Percentiles rank a stretch among this genome's conserved stretches.
phyloP scores from a whole-genome alignment of 2,113 vertebrate genomes.

The Galemys pyrenaicus region DNA sequence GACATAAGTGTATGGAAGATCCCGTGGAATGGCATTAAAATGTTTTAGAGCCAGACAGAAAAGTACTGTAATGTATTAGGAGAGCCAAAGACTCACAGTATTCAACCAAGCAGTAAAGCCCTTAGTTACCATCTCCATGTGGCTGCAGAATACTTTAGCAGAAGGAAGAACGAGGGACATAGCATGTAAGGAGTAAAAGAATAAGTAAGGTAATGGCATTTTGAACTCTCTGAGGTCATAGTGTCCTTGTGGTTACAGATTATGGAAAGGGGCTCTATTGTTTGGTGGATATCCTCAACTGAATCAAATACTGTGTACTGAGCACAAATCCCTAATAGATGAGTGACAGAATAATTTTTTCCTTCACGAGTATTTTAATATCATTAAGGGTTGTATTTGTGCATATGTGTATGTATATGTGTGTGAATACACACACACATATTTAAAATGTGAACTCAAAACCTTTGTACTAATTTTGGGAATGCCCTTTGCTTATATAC shows the following conservation, averaged over 20 bases:
- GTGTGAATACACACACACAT: not conserved
- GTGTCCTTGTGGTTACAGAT: not conserved
- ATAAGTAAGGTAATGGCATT: not conserved
- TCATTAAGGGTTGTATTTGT: not conserved
- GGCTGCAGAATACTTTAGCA: not conserved
- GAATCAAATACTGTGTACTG: not conserved
- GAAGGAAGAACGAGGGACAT: not conserved
- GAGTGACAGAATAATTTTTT: not conserved
- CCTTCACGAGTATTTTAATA: not conserved
- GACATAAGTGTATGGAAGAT: not conserved
- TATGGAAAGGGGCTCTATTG: not conserved
- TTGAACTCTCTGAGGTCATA: not conserved
- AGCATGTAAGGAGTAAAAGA: not conserved
- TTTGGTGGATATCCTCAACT: not conserved
- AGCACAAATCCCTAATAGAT: not conserved
- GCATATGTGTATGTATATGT: no score
- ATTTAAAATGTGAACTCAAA: not conserved
- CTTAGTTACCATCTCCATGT: not conserved
- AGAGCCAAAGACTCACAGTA: not conserved
- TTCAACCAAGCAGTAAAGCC: not conserved
- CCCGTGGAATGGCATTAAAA: not conserved
- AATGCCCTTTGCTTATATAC: not conserved
- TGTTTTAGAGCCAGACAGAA: not conserved
- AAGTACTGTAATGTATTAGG: constrained; percentile 10
- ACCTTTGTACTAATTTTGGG: not conserved